Evolutionary conservation across 2,797 vertebrate species (phyloP), one percentile per base, ranked within the genome.

Genomic region (Vireo griseus): DNA sequence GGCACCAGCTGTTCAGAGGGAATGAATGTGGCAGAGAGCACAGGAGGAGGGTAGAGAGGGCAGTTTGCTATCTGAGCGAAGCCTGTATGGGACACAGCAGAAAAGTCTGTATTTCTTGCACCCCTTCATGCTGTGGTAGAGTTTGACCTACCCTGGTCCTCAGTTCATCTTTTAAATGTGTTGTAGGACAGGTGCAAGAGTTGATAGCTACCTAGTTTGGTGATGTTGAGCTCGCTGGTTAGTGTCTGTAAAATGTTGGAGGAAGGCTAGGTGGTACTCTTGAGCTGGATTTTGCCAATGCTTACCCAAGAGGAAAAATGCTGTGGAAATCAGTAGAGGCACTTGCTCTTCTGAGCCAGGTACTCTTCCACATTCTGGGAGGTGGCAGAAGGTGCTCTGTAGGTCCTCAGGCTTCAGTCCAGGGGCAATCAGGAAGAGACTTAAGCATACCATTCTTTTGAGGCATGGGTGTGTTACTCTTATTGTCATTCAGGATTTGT

Each of bases 221-320:
- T 72, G 84, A 47, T 94, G 77, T 33, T 55, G 72, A 85, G 65
- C 63, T 89, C 29, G 0, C 35, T 57, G 68, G 50, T 63, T 57
- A 35, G 42, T 37, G 28, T 95, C 77, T 96, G 94, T 96, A 95
- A 91, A 75, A 13, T 92, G 81, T 54, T 74, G 81, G n/a, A 67
- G 72, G 81, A 79, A 96, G 92, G 93, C 93, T 96, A 96, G 95
- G 93, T 95, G 94, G 95, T 95, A 96, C 95, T 96, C 95, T 96
- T 95, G 94, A 95, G 96, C 96, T 96, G 92, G 91, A 29, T 95
- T 96, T 94, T 93, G 86, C 76, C 88, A 88, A 0, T 58, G 86
- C 85, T 91, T 77, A 50, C 68, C 77, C 81, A 91, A 83, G 77
- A 87, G 78, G 25, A 83, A 66, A 65, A 77, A 47, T 20, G 51